Evolutionary conservation across 2,797 vertebrate genomes (phyloP), one percentile per base, ranked within the genome.

Genomic region (Ciconia nigra): DNA sequence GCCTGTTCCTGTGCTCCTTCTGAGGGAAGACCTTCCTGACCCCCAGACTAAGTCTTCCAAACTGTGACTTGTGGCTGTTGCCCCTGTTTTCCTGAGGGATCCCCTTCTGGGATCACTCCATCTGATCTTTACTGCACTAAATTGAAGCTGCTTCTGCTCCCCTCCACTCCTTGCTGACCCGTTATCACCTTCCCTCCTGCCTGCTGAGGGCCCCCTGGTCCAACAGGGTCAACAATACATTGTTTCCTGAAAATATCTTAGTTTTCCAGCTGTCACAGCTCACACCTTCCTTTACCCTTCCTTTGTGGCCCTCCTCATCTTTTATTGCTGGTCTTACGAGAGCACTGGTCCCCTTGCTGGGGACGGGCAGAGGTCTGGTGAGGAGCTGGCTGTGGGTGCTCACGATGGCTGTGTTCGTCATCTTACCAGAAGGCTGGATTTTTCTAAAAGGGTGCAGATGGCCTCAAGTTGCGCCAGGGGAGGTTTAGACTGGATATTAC

Each of bases 291-390:
- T 71, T 29, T 89, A 22, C 41, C 37, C 5, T 93, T 86, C 39
- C 33, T 1, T 9, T 63, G 61, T 1, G 7, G n/a, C 26, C 49
- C 66, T 87, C 63, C 28, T 89, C 5, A 31, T 73, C 63, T 41
- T 35, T 25, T 19, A 5, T 5, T 59, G 59, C 35, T 80, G 54
- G 54, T 21, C 21, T 72, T 25, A 8, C 0, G 6, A 87, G 13
- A 89, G 35, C 54, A 31, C 24, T 1, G 2, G 11, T 54, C 13
- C 31, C 46, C 24, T 55, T 0, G 0, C 0, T 61, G 51, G 24
- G 41, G 24, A 14, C 2, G 5, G 33, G 33, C 22, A 47, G 28
- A 51, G 1, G 1, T 25, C 31, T 37, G 65, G 33, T n/a, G 57
- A 67, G 51, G 37, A 57, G 54, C 62, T 70, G 63, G 29, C 57